phyloP scores from a whole-genome alignment of 2,888 invertebrate species.

The Erpobdella octoculata region DNA sequence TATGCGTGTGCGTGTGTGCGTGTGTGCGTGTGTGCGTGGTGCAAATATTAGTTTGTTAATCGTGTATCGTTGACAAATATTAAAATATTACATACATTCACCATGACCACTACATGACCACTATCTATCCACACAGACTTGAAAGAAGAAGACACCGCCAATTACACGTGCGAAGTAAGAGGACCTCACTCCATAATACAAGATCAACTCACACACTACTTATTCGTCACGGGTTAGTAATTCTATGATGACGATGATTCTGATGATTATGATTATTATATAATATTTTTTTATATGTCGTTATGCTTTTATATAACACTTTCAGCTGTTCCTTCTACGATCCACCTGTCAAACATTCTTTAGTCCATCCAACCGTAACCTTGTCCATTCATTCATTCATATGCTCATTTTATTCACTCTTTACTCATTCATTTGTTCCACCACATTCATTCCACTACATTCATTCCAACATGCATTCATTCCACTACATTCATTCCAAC shows the following conservation, averaged over 20 bases:
- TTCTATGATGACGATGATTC: too few relatives aligned
- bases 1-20: too few relatives aligned
- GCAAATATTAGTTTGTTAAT: too few relatives aligned
- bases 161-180: slow-evolving; percentile 29
- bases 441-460: not conserved
- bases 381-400: not conserved
- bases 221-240: slow-evolving; percentile 21
- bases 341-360: not conserved
- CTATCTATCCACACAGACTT: slow-evolving; percentile 25
- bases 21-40: too few relatives aligned
- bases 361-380: not conserved
- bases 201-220: slow-evolving; percentile 12
- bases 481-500: not conserved
- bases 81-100: too few relatives aligned
- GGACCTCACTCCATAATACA: slow-evolving; percentile 26
- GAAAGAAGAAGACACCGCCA: slow-evolving; percentile 22
- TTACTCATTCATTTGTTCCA: not conserved
- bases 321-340: not conserved
- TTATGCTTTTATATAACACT: not conserved
- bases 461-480: not conserved
- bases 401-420: not conserved
- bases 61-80: too few relatives aligned
- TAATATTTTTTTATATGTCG: not conserved
- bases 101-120: too few relatives aligned
- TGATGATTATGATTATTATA: not conserved